Evolutionary conservation across 2,888 invertebrate genomes (phyloP), one percentile per base, ranked within the genome.

Genomic region (Congeria kusceri): DNA sequence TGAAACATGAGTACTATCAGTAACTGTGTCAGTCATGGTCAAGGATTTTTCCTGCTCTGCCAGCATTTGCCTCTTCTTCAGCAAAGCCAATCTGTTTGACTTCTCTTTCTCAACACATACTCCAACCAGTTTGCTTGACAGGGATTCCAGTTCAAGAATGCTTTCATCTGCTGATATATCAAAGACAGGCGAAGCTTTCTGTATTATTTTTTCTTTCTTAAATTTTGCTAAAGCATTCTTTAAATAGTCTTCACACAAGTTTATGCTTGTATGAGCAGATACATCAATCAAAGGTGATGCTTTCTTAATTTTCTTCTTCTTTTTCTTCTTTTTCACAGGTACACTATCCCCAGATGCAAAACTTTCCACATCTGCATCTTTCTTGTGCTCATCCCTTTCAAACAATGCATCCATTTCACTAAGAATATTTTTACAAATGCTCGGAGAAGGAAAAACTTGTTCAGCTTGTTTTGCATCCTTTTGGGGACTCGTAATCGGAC

Each of bases 101-200:
- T 66, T 27, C 1, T 67, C 66, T 18, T 47, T 20, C 25, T 75
- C 71, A 13, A 64, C n/a, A 15, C 63, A 47, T n/a, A 58, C 63
- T 9, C 73, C 73, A 15, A n/a, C 44, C 25, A 79, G 39, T 64
- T 69, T 66, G 44, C 76, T 61, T 20, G 80, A 77, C 46, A 80
- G 46, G n/a, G 53, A 69, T 13, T 80, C 73, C 46, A 80, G 62
- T 44, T 80, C 76, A 28, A 81, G 58, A 46, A 81, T 58, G 47
- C 77, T 77, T n/a, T 81, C 69, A 68, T 83, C 80, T 25, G 70
- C 74, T n/a, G 83, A 83, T 2, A 80, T 20, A 63, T 83, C 77
- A 61, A 80, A 77, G 7, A 77, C 56, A 29, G 80, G 79, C 4
- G 83, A 83, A 0, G 76, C 79, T 68, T 83, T 83, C 27, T 66